These are phyloP conservation scores for Shinisaurus crocodilurus DNA, from an alignment of 2,113 vertebrate species.

Conservation along the genomic window DNA sequence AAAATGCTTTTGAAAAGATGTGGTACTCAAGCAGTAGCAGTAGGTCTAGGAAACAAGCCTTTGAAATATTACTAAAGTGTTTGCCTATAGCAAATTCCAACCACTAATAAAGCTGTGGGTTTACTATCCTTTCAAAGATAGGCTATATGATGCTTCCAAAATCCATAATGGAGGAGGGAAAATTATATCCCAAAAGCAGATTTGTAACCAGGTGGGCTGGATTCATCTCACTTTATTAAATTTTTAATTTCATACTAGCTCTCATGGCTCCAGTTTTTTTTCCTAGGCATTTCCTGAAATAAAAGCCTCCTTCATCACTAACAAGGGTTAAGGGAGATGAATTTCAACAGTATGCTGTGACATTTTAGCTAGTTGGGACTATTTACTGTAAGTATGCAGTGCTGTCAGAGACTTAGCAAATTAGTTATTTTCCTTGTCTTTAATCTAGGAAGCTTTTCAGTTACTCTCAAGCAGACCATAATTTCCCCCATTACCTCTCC, in stretches of 20 bases:
- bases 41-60: not conserved
- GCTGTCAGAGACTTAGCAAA: not conserved
- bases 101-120: not conserved
- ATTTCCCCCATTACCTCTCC: not conserved
- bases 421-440: not conserved
- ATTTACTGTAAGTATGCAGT: not conserved
- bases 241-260: not conserved
- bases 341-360: not conserved
- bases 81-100: not conserved
- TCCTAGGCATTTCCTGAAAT: not conserved
- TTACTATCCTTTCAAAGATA: not conserved
- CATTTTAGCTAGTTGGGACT: not conserved
- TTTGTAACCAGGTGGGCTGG: not conserved
- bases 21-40: not conserved
- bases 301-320: not conserved
- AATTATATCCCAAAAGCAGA: not conserved
- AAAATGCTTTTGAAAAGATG: slow-evolving; percentile 14
- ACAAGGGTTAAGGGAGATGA: not conserved
- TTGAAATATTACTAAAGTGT: rapidly evolving
- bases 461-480: not conserved
- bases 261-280: not conserved
- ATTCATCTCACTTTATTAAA: not conserved
- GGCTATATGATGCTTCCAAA: not conserved
- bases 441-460: not conserved
- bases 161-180: not conserved